phyloP scores from a whole-genome alignment of 1,140 invertebrate genomes.

The Tribolium castaneum region DNA sequence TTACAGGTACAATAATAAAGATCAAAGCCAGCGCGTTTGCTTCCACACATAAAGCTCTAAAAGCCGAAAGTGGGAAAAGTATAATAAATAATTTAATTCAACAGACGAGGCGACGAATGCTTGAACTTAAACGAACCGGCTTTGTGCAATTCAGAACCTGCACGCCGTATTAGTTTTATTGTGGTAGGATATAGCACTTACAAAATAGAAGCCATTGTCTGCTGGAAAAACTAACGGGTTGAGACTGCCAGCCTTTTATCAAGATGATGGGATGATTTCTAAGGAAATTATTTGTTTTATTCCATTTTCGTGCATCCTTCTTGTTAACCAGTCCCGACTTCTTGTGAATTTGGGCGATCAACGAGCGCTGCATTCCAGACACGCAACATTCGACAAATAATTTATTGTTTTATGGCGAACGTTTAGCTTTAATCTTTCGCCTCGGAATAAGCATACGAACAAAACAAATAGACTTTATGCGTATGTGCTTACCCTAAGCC shows the following conservation, averaged over 20 bases:
- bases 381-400: neutral
- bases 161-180: constrained; percentile 13
- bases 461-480: neutral
- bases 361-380: neutral
- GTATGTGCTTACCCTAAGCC: neutral
- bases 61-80: constrained; percentile 15
- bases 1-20: constrained; percentile 23
- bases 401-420: neutral
- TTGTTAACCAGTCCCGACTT: neutral
- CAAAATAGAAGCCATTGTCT: neutral
- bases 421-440: neutral
- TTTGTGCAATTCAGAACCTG: constrained; percentile 16
- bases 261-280: neutral
- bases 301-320: neutral
- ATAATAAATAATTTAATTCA: constrained; percentile 29
- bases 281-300: neutral
- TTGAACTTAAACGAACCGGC: constrained; percentile 18
- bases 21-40: constrained; percentile 22
- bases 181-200: neutral
- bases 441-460: neutral
- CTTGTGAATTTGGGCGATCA: neutral
- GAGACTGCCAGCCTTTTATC: neutral
- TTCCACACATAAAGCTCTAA: constrained; percentile 2
- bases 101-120: constrained; percentile 10
- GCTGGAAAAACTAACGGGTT: neutral